Percentiles rank a stretch among this genome's conserved stretches.
Conservation (phyloP, 2,113 vertebrate genomes). For the Neotoma lepida region DNA sequence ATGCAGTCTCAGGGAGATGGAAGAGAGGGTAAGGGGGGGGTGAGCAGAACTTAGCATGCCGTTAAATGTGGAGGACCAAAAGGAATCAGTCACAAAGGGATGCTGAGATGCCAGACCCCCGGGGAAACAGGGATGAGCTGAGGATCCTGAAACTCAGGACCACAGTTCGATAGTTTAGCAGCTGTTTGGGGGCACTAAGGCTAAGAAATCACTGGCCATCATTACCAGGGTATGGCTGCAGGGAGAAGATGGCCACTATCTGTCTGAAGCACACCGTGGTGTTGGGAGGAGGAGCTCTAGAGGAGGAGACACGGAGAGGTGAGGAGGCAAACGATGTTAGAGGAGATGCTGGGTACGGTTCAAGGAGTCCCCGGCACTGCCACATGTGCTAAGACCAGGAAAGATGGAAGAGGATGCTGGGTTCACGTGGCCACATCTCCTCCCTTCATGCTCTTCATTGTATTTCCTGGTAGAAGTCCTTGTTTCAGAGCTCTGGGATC, state of each 20-base stretch:
- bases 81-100: neutral
- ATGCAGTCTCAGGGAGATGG: neutral
- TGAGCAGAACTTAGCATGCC: neutral
- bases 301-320: neutral
- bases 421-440: neutral
- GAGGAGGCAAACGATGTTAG: neutral
- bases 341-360: neutral
- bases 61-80: neutral
- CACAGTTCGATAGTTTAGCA: neutral
- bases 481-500: neutral
- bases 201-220: neutral
- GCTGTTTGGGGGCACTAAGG: neutral
- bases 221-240: neutral
- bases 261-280: neutral
- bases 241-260: neutral
- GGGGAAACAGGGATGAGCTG: neutral
- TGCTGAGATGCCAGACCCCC: neutral
- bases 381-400: neutral
- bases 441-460: neutral
- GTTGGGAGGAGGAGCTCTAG: neutral
- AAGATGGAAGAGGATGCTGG: neutral
- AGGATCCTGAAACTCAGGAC: neutral
- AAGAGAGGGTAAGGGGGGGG: neutral
- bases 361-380: neutral
- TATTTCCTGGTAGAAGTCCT: neutral